A percentile compares a stretch with the other conserved stretches of the same genome.
phyloP scores from a whole-genome alignment of 2,113 vertebrate species.

The western clawed frog (Xenopus tropicalis) region UCB_Xtro_10.0 CM004445.2:97559501-97560000 shows the following conservation, averaged over 20 bases:
- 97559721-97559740: constrained; percentile 45
- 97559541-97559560: constrained; percentile 30
- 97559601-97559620: constrained; percentile 8
- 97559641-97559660: constrained; percentile 25
- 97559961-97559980: no score
- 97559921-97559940: no score
- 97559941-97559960: no score
- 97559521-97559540: constrained; percentile 31
- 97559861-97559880: no score
- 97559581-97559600: constrained; percentile 33
- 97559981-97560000: no score
- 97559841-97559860: neutral
- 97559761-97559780: constrained; percentile 17
- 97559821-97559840: neutral
- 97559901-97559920: no score
- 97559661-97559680: constrained; percentile 29
- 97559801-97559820: neutral
- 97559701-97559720: constrained; percentile 43
- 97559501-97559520: constrained; percentile 34
- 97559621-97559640: constrained; percentile 4
- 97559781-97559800: constrained; percentile 2
- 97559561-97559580: constrained; percentile 35
- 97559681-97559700: constrained; percentile 4
- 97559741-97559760: constrained; percentile 22
- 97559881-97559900: no score